Conservation (phyloP, 2,113 vertebrate species). For the Corythoichthys intestinalis region DNA sequence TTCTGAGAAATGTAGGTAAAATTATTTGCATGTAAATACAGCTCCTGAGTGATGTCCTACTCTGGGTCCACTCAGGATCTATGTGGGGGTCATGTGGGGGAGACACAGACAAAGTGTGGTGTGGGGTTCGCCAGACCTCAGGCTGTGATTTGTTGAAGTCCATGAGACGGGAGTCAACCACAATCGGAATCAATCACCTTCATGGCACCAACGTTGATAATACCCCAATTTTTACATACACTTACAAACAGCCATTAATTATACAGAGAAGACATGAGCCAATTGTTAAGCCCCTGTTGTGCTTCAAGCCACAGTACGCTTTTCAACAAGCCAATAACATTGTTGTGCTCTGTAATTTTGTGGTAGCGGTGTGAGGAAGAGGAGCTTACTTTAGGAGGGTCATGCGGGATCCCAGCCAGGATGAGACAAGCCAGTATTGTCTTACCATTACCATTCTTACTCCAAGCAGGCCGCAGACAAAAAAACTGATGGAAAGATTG, state of each 20-base stretch:
- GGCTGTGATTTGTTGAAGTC: slow-evolving; percentile 63
- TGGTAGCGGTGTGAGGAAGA: slow-evolving; percentile 7
- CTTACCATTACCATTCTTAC: slow-evolving; percentile 72
- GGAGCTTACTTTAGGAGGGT: slow-evolving; percentile 33
- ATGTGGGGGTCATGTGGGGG: slow-evolving; percentile 45
- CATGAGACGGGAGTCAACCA: slow-evolving; percentile 67
- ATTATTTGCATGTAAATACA: slow-evolving; percentile 3
- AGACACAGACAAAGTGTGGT: slow-evolving; percentile 44
- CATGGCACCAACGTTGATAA: slow-evolving; percentile 64
- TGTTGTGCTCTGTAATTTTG: not conserved
- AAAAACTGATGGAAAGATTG: slow-evolving; percentile 64
- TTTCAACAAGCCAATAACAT: not conserved
- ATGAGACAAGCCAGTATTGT: slow-evolving; percentile 65
- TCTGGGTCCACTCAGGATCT: slow-evolving; percentile 21
- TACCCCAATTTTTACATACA: slow-evolving; percentile 20
- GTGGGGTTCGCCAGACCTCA: slow-evolving; percentile 49
- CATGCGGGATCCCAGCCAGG: slow-evolving; percentile 39
- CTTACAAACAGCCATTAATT: slow-evolving; percentile 16
- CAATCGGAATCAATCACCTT: slow-evolving; percentile 62
- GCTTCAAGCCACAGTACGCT: not conserved
- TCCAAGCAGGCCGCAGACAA: slow-evolving; percentile 38
- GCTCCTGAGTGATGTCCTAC: slow-evolving; percentile 32
- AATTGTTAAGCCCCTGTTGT: not conserved
- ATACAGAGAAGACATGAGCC: not conserved
- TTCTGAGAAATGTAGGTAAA: not conserved